Evolutionary conservation across 2,888 invertebrate species (phyloP), one percentile per base, ranked within the genome.

Genomic region (Phaonia tiefii): DNA sequence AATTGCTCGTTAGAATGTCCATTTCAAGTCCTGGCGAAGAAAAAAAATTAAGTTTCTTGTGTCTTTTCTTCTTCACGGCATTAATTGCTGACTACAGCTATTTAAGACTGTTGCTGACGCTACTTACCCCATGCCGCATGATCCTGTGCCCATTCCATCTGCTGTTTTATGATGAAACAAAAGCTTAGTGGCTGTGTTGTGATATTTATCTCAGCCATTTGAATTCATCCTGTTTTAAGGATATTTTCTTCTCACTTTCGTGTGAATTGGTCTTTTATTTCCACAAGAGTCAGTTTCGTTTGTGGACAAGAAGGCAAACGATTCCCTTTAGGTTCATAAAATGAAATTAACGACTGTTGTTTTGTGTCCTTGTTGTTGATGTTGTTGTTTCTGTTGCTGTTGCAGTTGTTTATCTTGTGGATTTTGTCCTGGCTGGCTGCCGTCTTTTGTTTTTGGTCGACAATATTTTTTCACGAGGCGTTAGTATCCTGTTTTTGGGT

Each of bases 251-350:
- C 82, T 83, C 44, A 65, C 70, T 65, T 71, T 67, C 83, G 83
- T 84, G 83, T 75, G 80, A 84, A 83, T 82, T 84, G 72, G 72
- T 76, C 63, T 78, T 69, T 54, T 56, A 75, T 69, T 51, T 58
- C 67, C 70, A 65, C 70, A 74, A 73, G 70, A 80, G 80, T 80
- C 44, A 80, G 72, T 83, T 75, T 83, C 78, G 73, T 83, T 81
- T 75, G 80, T 83, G 70, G 80, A 73, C 81, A 75, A 75, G 75
- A 79, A 3, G 74, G 82, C 79, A 88, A 91, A 90, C 89, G 91
- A 89, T 90, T 91, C 90, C 90, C 90, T 89, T 89, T 90, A 89
- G 90, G 90, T 90, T 90, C 90, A 90, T 90, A 90, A 91, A 90
- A 90, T 88, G 89, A 90, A 89, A 90, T 90, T 90, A 90, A 91